Percentiles rank a stretch among this genome's conserved stretches.
Conservation (phyloP, 53 echinoderm and acorn worm genomes). For the Pentamera pediparva region DNA sequence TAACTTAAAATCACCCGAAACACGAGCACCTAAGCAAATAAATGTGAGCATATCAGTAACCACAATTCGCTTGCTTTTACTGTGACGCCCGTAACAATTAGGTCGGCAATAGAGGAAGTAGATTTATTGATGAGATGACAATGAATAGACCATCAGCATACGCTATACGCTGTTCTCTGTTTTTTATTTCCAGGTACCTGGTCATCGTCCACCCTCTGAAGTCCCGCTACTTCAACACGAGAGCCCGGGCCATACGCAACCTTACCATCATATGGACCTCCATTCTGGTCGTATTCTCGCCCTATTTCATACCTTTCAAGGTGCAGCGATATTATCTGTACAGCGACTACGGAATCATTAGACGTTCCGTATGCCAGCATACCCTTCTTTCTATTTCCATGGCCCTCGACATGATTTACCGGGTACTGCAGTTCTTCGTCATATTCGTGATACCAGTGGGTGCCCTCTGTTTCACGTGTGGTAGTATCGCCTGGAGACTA, state of each 20-base stretch:
- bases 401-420: conserved; percentile 35
- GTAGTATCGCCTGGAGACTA: conserved; percentile 71
- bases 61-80: too few species aligned
- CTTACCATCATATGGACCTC: conserved; percentile 67
- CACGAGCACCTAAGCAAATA: too few species aligned
- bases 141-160: too few species aligned
- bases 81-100: too few species aligned
- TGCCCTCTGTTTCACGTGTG: conserved; percentile 70
- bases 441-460: conserved; percentile 61
- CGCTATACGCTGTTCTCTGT: background rate
- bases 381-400: background rate
- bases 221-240: conserved; percentile 87
- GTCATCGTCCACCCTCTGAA: conserved; percentile 84
- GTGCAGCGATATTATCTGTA: conserved; percentile 40
- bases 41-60: too few species aligned
- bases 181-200: conserved; percentile 55
- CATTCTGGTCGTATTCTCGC: conserved; percentile 60
- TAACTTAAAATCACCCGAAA: too few species aligned
- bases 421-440: conserved; percentile 50
- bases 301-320: conserved; percentile 74
- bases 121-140: too few species aligned
- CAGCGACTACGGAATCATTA: conserved; percentile 63
- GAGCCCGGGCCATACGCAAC: conserved; percentile 65
- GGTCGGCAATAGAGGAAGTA: too few species aligned
- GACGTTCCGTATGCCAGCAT: conserved; percentile 62